Conservation (phyloP, 2,888 invertebrate genomes). For the Epiblema foenella region DNA sequence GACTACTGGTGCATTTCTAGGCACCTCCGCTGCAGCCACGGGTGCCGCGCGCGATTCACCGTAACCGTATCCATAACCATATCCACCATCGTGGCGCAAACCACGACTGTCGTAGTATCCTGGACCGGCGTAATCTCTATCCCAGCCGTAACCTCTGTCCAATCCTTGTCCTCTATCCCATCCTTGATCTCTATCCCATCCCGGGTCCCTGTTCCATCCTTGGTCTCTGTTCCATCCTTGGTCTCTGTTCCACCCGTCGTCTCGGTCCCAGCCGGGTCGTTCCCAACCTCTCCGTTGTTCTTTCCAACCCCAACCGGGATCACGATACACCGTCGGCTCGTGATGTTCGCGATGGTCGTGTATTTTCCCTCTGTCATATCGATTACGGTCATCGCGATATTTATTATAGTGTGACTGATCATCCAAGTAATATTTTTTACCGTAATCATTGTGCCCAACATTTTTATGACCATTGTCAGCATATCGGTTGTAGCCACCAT, state of each 20-base stretch:
- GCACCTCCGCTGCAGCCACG: conserved; percentile 62
- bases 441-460: conserved; percentile 72
- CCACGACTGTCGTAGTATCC: conserved; percentile 76
- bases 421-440: conserved; percentile 77
- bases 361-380: conserved; percentile 68
- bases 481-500: conserved; percentile 71
- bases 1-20: conserved; percentile 70
- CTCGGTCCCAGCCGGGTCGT: conserved; percentile 41
- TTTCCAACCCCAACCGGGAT: conserved; percentile 71
- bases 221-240: conserved; percentile 52
- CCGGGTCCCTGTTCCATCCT: conserved; percentile 55
- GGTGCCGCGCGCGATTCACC: conserved; percentile 71
- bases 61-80: conserved; percentile 75
- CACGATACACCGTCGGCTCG: conserved; percentile 59
- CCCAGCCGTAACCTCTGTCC: conserved; percentile 62
- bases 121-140: conserved; percentile 71
- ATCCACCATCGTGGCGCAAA: conserved; percentile 73
- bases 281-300: conserved; percentile 65
- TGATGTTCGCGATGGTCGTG: conserved; percentile 68
- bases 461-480: conserved; percentile 75
- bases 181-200: conserved; percentile 57
- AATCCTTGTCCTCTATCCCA: conserved; percentile 61
- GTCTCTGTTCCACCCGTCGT: conserved; percentile 47
- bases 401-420: conserved; percentile 74
- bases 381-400: conserved; percentile 71